Percentiles rank a stretch among this genome's conserved stretches.
phyloP scores from a whole-genome alignment of 2,797 vertebrate species.

The Poeciliopsis paucimaculata region DNA sequence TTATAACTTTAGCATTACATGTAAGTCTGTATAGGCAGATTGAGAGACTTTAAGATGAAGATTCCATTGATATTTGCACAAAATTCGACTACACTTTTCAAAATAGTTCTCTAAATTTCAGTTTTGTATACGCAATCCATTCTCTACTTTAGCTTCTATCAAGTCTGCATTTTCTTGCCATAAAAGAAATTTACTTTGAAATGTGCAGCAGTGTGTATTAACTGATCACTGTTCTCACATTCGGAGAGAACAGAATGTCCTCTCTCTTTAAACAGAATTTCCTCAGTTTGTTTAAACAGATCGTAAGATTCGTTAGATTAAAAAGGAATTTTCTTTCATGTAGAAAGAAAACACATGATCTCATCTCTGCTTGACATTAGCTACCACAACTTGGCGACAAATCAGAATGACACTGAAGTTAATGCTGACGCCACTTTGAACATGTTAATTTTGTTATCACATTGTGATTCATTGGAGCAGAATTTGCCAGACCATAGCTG shows the following conservation, averaged over 20 bases:
- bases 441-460: conserved; percentile 3
- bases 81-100: neutral
- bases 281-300: neutral
- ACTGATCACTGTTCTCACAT: neutral
- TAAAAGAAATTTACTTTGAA: neutral
- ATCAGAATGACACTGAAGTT: conserved; percentile 10
- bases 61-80: neutral
- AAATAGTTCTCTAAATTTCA: neutral
- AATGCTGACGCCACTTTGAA: conserved; percentile 26
- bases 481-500: conserved; percentile 9
- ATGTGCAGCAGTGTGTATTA: neutral
- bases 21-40: neutral
- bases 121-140: neutral
- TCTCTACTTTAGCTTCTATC: neutral
- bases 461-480: conserved; percentile 16
- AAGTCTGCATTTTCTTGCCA: neutral
- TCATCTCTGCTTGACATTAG: conserved; percentile 28
- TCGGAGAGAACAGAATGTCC: no score
- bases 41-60: neutral
- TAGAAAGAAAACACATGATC: conserved; percentile 13
- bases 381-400: conserved; percentile 9
- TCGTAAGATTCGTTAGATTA: neutral
- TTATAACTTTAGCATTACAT: neutral
- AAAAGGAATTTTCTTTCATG: neutral
- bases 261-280: neutral